Conservation (phyloP, 2,797 vertebrate genomes). For the Lerista edwardsae region DNA sequence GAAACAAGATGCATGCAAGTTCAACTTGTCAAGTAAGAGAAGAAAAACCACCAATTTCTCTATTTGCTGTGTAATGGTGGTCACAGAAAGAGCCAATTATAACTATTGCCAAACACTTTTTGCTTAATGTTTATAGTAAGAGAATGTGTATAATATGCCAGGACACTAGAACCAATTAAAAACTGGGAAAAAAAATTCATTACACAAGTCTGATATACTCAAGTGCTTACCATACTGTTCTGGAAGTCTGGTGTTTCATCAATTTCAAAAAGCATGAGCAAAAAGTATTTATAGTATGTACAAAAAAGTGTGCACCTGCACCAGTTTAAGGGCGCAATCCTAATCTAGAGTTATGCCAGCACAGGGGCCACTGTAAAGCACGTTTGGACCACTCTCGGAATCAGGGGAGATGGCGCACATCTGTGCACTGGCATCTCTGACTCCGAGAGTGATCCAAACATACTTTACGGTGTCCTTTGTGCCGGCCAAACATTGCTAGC, state of each 20-base stretch:
- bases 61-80: slow-evolving; percentile 52
- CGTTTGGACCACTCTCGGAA: no score
- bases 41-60: slow-evolving; percentile 60
- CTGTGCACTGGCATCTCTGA: no score
- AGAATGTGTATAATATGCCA: slow-evolving; percentile 45
- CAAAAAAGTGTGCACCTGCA: not conserved
- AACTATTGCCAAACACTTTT: slow-evolving; percentile 57
- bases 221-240: slow-evolving; percentile 48
- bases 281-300: not conserved
- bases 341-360: no score
- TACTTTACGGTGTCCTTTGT: no score
- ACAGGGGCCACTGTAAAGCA: no score
- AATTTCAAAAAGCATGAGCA: not conserved
- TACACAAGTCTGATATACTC: slow-evolving; percentile 51
- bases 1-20: slow-evolving; percentile 34
- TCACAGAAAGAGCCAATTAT: slow-evolving; percentile 62
- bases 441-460: no score
- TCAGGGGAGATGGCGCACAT: no score
- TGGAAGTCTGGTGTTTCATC: slow-evolving; percentile 24
- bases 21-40: slow-evolving; percentile 51
- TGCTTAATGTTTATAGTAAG: slow-evolving; percentile 64
- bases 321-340: no score
- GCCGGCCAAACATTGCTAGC: no score
- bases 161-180: slow-evolving; percentile 37
- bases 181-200: slow-evolving; percentile 60